phyloP scores from a whole-genome alignment of 2,888 invertebrate genomes.

The Malacosoma neustria region DNA sequence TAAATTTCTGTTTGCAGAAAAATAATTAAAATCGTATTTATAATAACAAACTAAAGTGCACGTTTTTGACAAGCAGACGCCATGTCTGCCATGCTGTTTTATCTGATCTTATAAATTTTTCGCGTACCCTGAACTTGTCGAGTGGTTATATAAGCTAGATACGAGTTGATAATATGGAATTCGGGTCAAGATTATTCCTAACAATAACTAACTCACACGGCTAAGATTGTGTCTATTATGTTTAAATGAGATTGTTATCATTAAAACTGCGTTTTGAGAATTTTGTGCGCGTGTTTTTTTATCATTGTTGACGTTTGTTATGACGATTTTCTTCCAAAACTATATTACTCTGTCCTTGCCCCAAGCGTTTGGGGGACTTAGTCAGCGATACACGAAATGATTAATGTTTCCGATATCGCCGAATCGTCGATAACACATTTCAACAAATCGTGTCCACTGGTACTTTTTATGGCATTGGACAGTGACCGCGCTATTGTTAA shows the following conservation, averaged over 20 bases:
- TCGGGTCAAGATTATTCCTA: not conserved
- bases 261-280: no score
- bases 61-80: no score
- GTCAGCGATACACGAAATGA: not conserved
- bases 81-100: not conserved
- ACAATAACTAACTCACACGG: not conserved
- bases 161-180: not conserved
- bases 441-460: not conserved
- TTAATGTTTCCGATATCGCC: not conserved
- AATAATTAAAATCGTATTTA: no score
- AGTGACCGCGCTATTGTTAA: no score
- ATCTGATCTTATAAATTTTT: not conserved
- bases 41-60: no score
- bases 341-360: not conserved
- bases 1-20: no score
- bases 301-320: not conserved
- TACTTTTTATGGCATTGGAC: not conserved
- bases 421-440: not conserved
- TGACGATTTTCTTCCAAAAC: not conserved
- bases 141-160: not conserved
- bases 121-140: not conserved
- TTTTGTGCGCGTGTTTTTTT: no score
- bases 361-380: not conserved
- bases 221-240: not conserved
- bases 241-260: not conserved